Evolutionary conservation across 2,113 vertebrate species (phyloP).

Genomic region (Nothobranchius kuhntae): DNA sequence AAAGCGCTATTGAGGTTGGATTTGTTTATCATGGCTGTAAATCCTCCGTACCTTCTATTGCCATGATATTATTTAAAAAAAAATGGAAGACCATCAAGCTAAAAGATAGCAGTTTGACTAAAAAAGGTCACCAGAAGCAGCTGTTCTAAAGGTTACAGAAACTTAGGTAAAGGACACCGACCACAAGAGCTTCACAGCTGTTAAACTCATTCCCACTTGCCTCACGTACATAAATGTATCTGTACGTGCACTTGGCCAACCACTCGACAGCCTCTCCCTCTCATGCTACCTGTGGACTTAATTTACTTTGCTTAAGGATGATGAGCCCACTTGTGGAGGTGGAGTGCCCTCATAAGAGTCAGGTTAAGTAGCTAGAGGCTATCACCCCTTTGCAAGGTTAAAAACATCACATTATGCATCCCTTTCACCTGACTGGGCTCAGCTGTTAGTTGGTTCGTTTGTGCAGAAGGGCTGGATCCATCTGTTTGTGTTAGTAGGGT

Average conservation of each 20-base stretch:
- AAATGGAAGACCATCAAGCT: background rate
- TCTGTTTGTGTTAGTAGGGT: conserved; percentile 9
- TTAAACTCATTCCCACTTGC: conserved; percentile 12
- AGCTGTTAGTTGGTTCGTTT: conserved; percentile 31
- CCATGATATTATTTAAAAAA: background rate
- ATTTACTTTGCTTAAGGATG: conserved; percentile 60
- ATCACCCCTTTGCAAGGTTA: conserved; percentile 58
- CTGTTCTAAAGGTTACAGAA: background rate
- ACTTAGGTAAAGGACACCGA: background rate
- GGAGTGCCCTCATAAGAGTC: conserved; percentile 48
- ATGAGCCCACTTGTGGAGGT: conserved; percentile 51
- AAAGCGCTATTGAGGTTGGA: background rate
- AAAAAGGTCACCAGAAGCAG: background rate
- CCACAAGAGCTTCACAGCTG: background rate
- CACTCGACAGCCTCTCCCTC: conserved; percentile 49
- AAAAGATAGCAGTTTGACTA: background rate
- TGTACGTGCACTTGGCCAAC: conserved; percentile 27
- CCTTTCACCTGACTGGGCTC: conserved; percentile 39
- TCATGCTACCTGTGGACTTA: conserved; percentile 43
- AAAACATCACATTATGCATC: conserved; percentile 60
- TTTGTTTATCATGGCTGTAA: background rate
- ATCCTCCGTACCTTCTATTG: background rate
- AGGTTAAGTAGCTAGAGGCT: conserved; percentile 56
- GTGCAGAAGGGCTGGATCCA: conserved; percentile 21
- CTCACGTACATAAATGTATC: conserved; percentile 32